A percentile compares a stretch with the other conserved stretches of the same genome.
phyloP scores from a whole-genome alignment of 2,113 vertebrate genomes.

The Clupea harengus region DNA sequence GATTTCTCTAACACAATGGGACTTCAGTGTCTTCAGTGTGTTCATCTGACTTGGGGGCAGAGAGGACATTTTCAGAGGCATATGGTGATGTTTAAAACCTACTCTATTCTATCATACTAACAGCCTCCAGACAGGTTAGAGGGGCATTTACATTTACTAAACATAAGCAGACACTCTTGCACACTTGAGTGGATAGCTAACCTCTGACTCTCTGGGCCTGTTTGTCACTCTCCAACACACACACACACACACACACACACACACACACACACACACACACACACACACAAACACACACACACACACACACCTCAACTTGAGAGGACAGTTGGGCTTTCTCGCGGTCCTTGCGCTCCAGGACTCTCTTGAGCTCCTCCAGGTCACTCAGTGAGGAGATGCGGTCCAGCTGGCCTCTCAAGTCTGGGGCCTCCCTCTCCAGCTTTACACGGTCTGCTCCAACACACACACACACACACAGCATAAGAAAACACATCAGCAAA shows the following conservation, averaged over 20 bases:
- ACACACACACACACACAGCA: neutral
- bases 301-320: constrained; percentile 78
- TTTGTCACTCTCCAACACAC: constrained; percentile 23
- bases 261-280: neutral
- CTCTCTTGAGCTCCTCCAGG: constrained; percentile 79
- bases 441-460: constrained; percentile 64
- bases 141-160: neutral
- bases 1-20: no score
- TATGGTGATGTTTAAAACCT: no score
- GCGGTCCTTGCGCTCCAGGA: constrained; percentile 79
- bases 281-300: neutral
- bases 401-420: constrained; percentile 76
- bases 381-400: constrained; percentile 71
- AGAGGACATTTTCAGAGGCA: no score
- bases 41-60: no score
- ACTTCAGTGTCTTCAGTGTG: neutral
- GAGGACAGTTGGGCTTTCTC: constrained; percentile 77
- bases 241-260: constrained; percentile 11
- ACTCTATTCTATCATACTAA: no score
- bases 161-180: neutral
- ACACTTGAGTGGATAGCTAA: neutral
- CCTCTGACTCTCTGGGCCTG: neutral
- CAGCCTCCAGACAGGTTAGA: no score
- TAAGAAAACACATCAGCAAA: neutral
- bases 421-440: constrained; percentile 80